Conservation (phyloP, 2,797 vertebrate species). For the Gallinago stenura region DNA sequence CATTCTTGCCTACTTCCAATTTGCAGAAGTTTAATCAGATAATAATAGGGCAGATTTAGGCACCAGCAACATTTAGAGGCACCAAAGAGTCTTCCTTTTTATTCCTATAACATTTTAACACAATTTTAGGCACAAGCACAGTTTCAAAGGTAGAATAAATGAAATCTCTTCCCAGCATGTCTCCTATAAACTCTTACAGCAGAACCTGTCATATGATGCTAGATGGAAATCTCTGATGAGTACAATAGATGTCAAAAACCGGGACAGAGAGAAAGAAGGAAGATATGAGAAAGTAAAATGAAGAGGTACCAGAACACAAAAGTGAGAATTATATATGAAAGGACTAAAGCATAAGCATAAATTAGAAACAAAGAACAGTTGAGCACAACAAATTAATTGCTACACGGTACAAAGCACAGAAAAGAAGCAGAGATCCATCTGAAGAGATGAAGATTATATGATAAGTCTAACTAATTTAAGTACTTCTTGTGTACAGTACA, state of each 20-base stretch:
- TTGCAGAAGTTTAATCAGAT: not conserved
- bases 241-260: not conserved
- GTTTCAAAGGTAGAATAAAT: not conserved
- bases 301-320: not conserved
- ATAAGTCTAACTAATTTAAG: not conserved
- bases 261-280: not conserved
- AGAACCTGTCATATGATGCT: not conserved
- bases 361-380: not conserved
- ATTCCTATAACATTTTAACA: not conserved
- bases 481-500: not conserved
- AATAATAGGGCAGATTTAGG: not conserved
- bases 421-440: not conserved
- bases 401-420: not conserved
- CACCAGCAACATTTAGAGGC: not conserved
- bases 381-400: not conserved
- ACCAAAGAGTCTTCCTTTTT: not conserved
- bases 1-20: not conserved
- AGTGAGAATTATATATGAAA: not conserved
- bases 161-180: not conserved
- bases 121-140: not conserved
- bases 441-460: not conserved
- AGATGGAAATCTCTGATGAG: constrained; percentile 6
- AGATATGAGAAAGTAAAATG: not conserved
- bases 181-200: constrained; percentile 14
- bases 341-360: not conserved